Evolutionary conservation across 37 sponge, comb jelly and placozoan genomes (phyloP).

Genomic region (Corticium candelabrum): DNA sequence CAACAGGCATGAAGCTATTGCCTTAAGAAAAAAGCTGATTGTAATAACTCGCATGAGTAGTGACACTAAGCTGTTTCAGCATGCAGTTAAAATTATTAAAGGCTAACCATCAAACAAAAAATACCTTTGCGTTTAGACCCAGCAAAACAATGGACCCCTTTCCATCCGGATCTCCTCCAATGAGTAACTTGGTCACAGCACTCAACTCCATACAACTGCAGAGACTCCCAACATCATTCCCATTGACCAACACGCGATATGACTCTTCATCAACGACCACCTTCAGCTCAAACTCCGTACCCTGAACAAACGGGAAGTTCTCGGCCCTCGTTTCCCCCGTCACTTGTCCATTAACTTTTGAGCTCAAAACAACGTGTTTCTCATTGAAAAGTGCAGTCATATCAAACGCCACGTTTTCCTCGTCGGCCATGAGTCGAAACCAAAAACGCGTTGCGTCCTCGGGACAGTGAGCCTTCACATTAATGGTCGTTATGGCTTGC

Average conservation of each 20-base stretch:
- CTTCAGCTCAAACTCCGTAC: not conserved
- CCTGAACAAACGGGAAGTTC: not conserved
- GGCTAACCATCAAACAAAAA: no score
- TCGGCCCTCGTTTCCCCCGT: not conserved
- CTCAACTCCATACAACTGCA: not conserved
- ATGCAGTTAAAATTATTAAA: no score
- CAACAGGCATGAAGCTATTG: no score
- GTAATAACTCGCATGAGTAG: no score
- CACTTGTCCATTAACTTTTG: not conserved
- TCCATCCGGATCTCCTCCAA: not conserved
- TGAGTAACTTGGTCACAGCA: not conserved
- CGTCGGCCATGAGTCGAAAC: not conserved
- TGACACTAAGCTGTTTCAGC: no score
- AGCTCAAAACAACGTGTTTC: not conserved
- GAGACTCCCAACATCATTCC: not conserved
- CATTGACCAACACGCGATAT: not conserved
- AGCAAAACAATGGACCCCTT: not conserved
- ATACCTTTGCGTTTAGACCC: not conserved
- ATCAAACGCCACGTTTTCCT: not conserved
- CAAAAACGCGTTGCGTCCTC: not conserved
- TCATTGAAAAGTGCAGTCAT: not conserved
- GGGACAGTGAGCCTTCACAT: not conserved
- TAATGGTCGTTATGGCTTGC: not conserved
- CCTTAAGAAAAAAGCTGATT: no score
- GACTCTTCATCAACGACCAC: not conserved